Evolutionary conservation across 2,888 invertebrate genomes (phyloP).

Genomic region (Agonum fuliginosum): DNA sequence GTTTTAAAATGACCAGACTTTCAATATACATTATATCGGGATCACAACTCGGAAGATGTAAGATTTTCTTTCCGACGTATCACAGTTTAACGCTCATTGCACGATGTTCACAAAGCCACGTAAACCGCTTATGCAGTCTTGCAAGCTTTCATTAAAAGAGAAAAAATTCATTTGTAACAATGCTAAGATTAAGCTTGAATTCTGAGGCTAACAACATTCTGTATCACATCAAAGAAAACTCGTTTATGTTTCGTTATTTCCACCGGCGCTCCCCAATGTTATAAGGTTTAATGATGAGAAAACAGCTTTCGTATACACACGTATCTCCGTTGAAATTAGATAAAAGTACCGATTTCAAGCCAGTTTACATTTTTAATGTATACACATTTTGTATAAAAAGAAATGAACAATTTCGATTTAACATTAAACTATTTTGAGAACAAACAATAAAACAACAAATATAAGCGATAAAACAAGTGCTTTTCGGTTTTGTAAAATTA

Average conservation of each 20-base stretch:
- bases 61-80: constrained; percentile 8
- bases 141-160: background rate
- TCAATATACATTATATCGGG: constrained; percentile 47
- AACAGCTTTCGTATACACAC: constrained; percentile 2
- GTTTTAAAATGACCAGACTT: constrained; percentile 3
- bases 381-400: constrained; percentile 22
- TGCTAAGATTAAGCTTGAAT: background rate
- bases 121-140: background rate
- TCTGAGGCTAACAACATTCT: background rate
- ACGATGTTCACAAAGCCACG: background rate
- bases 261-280: constrained; percentile 1
- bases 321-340: constrained; percentile 14
- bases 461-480: no score
- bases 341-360: constrained; percentile 22
- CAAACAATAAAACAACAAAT: no score
- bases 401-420: background rate
- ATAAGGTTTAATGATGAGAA: constrained; percentile 28
- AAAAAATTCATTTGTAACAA: background rate
- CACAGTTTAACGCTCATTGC: background rate
- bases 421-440: constrained; percentile 1
- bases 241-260: background rate
- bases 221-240: background rate
- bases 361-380: background rate
- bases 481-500: background rate
- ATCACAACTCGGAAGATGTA: no score